Conservation (phyloP, 2,888 invertebrate species). For the Psylliodes chrysocephalus region DNA sequence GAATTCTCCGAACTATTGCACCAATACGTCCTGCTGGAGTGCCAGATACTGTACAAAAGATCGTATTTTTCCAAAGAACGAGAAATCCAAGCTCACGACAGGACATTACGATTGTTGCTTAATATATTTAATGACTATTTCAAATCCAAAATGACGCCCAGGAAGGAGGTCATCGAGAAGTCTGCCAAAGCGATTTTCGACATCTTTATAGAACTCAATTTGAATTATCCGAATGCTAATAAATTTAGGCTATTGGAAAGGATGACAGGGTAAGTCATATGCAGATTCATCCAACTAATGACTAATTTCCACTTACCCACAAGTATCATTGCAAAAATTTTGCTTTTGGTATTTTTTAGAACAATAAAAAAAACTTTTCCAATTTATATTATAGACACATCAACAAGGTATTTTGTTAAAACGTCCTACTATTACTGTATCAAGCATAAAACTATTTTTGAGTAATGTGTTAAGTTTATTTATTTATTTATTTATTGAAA, state of each 20-base stretch:
- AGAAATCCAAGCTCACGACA: conserved; percentile 36
- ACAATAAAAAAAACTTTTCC: no score
- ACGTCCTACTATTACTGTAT: no score
- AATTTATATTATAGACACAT: no score
- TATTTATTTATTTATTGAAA: no score
- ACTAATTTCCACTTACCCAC: no score
- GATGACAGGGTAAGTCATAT: conserved; percentile 43
- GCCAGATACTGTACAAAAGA: conserved; percentile 46
- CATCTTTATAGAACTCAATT: conserved; percentile 38
- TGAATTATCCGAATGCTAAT: conserved; percentile 33
- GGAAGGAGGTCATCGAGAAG: conserved; percentile 31
- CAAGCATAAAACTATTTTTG: no score
- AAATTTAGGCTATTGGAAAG: no score
- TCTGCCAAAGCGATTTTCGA: conserved; percentile 43
- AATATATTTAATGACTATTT: conserved; percentile 38
- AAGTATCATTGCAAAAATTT: no score
- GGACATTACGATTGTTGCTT: conserved; percentile 39
- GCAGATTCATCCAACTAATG: no score
- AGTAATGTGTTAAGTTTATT: no score
- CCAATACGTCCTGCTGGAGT: conserved; percentile 53
- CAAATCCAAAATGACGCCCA: conserved; percentile 34
- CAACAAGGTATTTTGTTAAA: no score
- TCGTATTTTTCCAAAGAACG: conserved; percentile 20
- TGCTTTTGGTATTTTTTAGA: no score
- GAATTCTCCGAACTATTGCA: conserved; percentile 47